These are phyloP conservation scores for Eilema sororculum DNA, from an alignment of 2,888 invertebrate species.

Conservation along the genomic window DNA sequence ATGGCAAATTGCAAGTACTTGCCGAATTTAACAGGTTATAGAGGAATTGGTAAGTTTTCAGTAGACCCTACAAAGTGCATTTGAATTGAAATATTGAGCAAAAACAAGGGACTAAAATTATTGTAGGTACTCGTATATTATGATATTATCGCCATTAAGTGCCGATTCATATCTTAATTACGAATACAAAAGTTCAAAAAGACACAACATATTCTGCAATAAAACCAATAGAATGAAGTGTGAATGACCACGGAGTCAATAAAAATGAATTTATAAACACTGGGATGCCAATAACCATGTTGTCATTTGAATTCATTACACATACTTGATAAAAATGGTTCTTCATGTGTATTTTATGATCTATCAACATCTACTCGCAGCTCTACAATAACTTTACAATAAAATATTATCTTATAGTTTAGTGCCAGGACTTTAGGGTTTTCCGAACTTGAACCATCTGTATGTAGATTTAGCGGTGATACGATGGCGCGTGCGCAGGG, in stretches of 20 bases:
- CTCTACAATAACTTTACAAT: slow-evolving; percentile 41
- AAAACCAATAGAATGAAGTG: neutral
- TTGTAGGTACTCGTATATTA: no score
- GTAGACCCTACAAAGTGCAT: neutral
- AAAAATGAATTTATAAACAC: slow-evolving; percentile 7
- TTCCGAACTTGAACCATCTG: slow-evolving; percentile 62
- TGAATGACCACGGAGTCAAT: neutral
- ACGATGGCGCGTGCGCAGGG: slow-evolving; percentile 63
- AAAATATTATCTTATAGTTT: slow-evolving; percentile 49
- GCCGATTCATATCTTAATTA: no score
- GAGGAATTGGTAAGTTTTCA: neutral
- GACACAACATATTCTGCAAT: neutral
- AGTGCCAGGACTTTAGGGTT: slow-evolving; percentile 66
- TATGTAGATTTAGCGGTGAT: slow-evolving; percentile 70
- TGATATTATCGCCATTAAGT: neutral
- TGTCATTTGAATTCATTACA: slow-evolving; percentile 18
- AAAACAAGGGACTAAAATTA: neutral
- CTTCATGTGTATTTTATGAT: slow-evolving; percentile 14
- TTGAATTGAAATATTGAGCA: neutral
- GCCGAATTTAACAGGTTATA: neutral
- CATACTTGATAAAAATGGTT: slow-evolving; percentile 17
- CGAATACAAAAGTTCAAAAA: neutral
- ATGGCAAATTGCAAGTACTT: neutral
- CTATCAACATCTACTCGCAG: slow-evolving; percentile 7
- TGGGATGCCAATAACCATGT: slow-evolving; percentile 14